Percentiles rank a stretch among this genome's conserved stretches.
Conservation (phyloP, 2,113 vertebrate species). For the Cinclus mexicanus region DNA sequence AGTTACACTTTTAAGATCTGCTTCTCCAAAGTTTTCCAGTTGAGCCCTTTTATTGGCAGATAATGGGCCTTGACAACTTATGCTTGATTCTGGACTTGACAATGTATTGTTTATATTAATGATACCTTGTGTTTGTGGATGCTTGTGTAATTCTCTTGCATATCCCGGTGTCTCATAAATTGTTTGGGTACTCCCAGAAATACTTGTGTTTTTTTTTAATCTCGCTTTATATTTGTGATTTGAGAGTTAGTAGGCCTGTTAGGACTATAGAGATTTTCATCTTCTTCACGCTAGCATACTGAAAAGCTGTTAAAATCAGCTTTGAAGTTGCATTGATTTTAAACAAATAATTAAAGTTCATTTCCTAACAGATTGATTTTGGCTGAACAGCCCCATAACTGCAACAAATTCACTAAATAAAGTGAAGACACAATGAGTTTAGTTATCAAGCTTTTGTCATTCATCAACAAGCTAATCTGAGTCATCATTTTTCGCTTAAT, state of each 20-base stretch:
- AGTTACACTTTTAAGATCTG: neutral
- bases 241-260: neutral
- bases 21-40: neutral
- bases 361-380: constrained; percentile 21
- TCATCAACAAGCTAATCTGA: constrained; percentile 13
- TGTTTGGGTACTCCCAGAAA: neutral
- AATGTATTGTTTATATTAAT: neutral
- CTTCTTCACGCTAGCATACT: neutral
- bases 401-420: neutral
- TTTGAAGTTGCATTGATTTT: neutral
- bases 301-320: neutral
- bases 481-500: neutral
- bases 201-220: neutral
- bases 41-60: neutral
- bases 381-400: neutral
- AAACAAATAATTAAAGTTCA: constrained; percentile 32
- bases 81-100: neutral
- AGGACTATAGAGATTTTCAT: neutral
- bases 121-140: neutral
- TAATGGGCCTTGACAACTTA: neutral
- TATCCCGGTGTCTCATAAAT: neutral
- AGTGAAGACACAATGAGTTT: neutral
- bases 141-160: neutral
- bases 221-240: neutral
- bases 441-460: neutral